Evolutionary conservation across 2,113 vertebrate genomes (phyloP), one percentile per base, ranked within the genome.

Genomic region (Anolis carolinensis): DNA sequence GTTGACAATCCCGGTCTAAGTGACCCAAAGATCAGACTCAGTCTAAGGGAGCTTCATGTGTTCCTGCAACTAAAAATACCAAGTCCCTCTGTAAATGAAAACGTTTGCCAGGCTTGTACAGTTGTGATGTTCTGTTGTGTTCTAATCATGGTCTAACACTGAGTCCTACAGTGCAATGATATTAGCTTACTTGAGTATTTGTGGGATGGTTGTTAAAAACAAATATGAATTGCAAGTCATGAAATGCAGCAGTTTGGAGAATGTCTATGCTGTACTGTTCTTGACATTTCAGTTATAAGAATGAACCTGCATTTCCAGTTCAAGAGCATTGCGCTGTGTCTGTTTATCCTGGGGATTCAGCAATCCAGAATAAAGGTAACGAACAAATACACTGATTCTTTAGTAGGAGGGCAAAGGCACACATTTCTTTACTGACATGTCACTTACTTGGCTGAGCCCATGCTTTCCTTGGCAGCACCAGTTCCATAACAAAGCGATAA

Each of bases 301-400:
- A 81, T 81, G 79, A 67, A n/a, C 30, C 20, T 32, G 30, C 32
- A 39, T 70, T 70, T 68, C 81, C 62, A 44, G 62, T 1, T 74
- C 50, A 0, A 2, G 27, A 34, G 77, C 32, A 1, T 71, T 62
- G 83, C 39, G 2, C 59, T 27, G 77, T 70, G 84, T 34, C 2
- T 39, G 25, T 84, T 27, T 0, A 81, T 67, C 76, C 23, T 73
- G 70, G 0, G 0, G 0, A 0, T 62, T 82, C 82, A 71, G 36
- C 50, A 39, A 71, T 27, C 30, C 48, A 76, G 7, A 21, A 48
- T 52, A 20, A 79, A 25, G 74, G 20, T 34, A 71, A 7, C 25
- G 44, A 79, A 68, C 16, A 50, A 63, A 7, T 18, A 27, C 21
- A 39, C 21, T 20, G 9, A 34, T 36, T 7, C 36, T 73, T 8